phyloP scores from a whole-genome alignment of 1,140 invertebrate genomes.

The Tetraneura akinire region DNA sequence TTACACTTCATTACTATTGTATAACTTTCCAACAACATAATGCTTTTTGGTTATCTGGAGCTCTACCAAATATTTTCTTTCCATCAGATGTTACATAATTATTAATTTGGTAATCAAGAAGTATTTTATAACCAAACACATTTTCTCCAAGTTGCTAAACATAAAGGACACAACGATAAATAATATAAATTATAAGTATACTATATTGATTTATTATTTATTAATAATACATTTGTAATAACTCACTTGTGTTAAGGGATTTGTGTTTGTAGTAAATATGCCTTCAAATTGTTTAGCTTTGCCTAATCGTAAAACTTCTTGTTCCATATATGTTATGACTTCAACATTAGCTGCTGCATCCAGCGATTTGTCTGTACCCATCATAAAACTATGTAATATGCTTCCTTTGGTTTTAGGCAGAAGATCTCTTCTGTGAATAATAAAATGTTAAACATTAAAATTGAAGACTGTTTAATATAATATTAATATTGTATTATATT shows the following conservation, averaged over 20 bases:
- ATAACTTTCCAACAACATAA: slow-evolving; percentile 73
- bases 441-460: no score
- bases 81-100: slow-evolving; percentile 71
- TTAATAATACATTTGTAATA: background rate
- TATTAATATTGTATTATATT: no score
- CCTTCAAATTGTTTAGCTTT: slow-evolving; percentile 68
- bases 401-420: slow-evolving; percentile 69
- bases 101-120: slow-evolving; percentile 80
- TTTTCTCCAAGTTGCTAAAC: slow-evolving; percentile 76
- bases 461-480: no score
- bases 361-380: slow-evolving; percentile 71
- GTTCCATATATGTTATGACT: slow-evolving; percentile 76
- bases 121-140: slow-evolving; percentile 76
- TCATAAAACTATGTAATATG: slow-evolving; percentile 82
- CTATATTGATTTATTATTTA: background rate
- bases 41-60: slow-evolving; percentile 72
- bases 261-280: slow-evolving; percentile 84
- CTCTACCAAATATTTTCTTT: slow-evolving; percentile 71
- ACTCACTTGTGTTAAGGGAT: slow-evolving; percentile 76
- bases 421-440: slow-evolving; percentile 61
- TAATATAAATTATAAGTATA: background rate
- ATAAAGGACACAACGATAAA: slow-evolving; percentile 53
- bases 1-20: background rate
- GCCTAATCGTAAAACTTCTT: slow-evolving; percentile 70
- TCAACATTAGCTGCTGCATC: slow-evolving; percentile 73